These are phyloP conservation scores for Cyprinodon variegatus DNA, from an alignment of 2,113 vertebrate genomes.

Conservation along the genomic window DNA sequence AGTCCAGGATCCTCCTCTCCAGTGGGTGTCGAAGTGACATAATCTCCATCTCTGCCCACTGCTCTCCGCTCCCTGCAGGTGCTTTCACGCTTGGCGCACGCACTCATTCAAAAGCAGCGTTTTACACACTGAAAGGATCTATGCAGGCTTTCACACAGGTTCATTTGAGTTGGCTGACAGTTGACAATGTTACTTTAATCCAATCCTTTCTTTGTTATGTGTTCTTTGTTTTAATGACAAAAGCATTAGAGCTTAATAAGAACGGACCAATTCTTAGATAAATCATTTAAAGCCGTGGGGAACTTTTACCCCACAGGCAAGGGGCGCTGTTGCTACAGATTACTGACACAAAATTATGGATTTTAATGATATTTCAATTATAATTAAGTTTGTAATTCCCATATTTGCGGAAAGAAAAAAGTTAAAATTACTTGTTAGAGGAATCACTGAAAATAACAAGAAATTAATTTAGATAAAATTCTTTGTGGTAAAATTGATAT, in stretches of 20 bases:
- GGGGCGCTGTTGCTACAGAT: too few relatives aligned
- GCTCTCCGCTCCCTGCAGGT: constrained; percentile 44
- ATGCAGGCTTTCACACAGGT: neutral
- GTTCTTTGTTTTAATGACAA: neutral
- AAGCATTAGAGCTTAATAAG: neutral
- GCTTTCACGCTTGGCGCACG: constrained; percentile 12
- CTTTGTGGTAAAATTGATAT: too few relatives aligned
- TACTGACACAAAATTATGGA: too few relatives aligned
- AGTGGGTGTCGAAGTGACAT: constrained; percentile 65
- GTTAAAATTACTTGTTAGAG: too few relatives aligned
- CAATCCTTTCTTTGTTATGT: neutral
- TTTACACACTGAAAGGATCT: constrained; percentile 9
- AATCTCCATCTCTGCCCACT: constrained; percentile 63
- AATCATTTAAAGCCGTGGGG: constrained; percentile 1
- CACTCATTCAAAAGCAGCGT: constrained; percentile 26
- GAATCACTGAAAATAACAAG: too few relatives aligned
- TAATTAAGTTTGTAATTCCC: too few relatives aligned
- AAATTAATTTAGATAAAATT: too few relatives aligned
- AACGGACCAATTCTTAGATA: constrained; percentile 1
- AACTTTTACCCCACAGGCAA: neutral
- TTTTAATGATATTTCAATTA: too few relatives aligned
- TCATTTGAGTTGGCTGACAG: constrained; percentile 6
- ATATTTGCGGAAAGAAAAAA: too few relatives aligned
- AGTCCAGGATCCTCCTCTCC: constrained; percentile 58
- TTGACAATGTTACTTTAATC: neutral